These are phyloP conservation scores for Mythimna pallens DNA, from an alignment of 2,888 invertebrate genomes.

Conservation along the genomic window DNA sequence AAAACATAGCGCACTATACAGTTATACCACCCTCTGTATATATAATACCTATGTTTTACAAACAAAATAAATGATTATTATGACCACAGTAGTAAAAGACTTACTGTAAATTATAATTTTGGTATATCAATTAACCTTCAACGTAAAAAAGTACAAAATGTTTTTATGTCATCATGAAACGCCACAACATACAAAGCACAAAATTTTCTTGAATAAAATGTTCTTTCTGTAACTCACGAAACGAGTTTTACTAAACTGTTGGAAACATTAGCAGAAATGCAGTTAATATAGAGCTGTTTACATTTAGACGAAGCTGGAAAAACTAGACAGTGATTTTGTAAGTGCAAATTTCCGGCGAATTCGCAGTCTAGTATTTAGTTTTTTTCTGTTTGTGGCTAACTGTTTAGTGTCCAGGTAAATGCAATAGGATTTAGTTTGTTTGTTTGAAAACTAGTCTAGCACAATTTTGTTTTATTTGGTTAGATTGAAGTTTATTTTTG, in stretches of 20 bases:
- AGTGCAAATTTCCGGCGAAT: slow-evolving; percentile 37
- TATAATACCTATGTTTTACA: too few species aligned
- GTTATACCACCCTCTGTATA: too few species aligned
- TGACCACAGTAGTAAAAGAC: too few species aligned
- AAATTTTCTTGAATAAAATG: background rate
- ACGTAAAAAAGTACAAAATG: background rate
- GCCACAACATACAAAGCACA: background rate
- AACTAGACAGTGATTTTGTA: slow-evolving; percentile 23
- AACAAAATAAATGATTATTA: too few species aligned
- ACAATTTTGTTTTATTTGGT: slow-evolving; percentile 17
- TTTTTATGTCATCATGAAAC: background rate
- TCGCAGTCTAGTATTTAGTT: slow-evolving; percentile 28
- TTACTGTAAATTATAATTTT: too few species aligned
- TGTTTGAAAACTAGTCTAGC: slow-evolving; percentile 27
- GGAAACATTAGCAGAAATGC: slow-evolving; percentile 10
- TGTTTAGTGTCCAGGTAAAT: slow-evolving; percentile 28
- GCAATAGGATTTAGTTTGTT: slow-evolving; percentile 33
- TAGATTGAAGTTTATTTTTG: slow-evolving; percentile 11
- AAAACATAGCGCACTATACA: too few species aligned
- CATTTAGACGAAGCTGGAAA: slow-evolving; percentile 26
- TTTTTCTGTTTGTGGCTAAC: slow-evolving; percentile 37
- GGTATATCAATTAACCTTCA: too few species aligned
- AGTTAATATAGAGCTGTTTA: slow-evolving; percentile 24
- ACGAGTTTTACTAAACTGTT: slow-evolving; percentile 2
- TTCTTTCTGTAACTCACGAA: background rate